Conservation (phyloP, 1,140 invertebrate species). For the Zaprionus lachaisei region DNA sequence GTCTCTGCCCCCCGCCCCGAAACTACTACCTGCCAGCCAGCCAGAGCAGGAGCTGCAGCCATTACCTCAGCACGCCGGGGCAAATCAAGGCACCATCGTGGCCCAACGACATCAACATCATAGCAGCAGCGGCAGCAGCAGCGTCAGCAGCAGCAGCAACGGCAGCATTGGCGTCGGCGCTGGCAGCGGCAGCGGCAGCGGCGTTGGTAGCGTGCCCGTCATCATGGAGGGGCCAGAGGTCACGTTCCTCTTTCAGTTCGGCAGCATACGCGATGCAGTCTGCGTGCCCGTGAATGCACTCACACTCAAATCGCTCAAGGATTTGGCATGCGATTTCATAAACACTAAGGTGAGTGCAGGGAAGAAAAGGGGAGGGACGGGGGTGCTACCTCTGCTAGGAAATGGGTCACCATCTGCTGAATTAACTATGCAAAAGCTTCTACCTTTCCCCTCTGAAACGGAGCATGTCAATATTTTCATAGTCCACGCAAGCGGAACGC, state of each 20-base stretch:
- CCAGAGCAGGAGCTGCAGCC: conserved; percentile 7
- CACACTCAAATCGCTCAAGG: conserved; percentile 95
- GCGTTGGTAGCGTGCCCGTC: conserved; percentile 70
- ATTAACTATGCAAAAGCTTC: conserved; percentile 66
- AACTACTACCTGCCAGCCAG: background rate
- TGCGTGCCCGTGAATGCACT: conserved; percentile 92
- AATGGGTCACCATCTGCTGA: conserved; percentile 49
- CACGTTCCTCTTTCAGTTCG: conserved; percentile 97
- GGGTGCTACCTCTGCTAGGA: background rate
- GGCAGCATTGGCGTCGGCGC: conserved; percentile 45
- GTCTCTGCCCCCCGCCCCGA: background rate
- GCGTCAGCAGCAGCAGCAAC: conserved; percentile 54
- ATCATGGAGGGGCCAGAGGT: conserved; percentile 91
- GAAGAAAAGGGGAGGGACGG: background rate
- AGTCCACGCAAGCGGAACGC: conserved; percentile 45
- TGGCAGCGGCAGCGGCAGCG: conserved; percentile 37
- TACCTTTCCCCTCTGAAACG: background rate
- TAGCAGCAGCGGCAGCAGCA: conserved; percentile 58
- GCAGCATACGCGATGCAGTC: conserved; percentile 94
- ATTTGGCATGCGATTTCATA: conserved; percentile 97
- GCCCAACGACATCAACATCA: conserved; percentile 62
- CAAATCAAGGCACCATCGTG: conserved; percentile 56
- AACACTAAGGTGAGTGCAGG: conserved; percentile 92
- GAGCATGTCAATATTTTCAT: conserved; percentile 47
- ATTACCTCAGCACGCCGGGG: background rate